Percentiles rank a stretch among this genome's conserved stretches.
Evolutionary conservation across 2,113 vertebrate genomes (phyloP).

Genomic region (Felis catus): DNA sequence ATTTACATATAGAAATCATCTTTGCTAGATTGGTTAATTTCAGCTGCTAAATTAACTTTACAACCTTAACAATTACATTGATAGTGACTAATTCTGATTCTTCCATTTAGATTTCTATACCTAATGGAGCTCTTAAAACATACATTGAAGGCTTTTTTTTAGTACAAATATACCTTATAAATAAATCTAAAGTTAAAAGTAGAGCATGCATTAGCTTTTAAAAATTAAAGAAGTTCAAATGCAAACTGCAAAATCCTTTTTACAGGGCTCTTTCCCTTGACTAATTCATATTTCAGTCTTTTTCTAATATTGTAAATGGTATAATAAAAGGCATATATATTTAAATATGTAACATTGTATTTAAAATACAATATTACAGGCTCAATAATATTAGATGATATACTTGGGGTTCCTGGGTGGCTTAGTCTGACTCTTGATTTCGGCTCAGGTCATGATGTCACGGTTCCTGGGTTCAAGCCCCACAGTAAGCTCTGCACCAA

Average conservation of each 20-base stretch:
- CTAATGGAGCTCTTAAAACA: conserved; percentile 24
- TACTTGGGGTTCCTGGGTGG: too few species aligned
- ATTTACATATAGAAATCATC: conserved; percentile 70
- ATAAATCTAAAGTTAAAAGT: neutral
- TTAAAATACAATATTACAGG: neutral
- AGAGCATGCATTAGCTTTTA: neutral
- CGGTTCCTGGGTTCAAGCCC: too few species aligned
- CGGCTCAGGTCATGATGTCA: too few species aligned
- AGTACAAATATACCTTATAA: conserved; percentile 12
- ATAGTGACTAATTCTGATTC: conserved; percentile 60
- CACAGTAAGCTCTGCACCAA: too few species aligned
- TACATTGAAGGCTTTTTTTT: neutral
- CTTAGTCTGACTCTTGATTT: too few species aligned
- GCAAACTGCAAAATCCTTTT: neutral
- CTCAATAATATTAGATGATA: neutral
- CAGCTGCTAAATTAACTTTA: conserved; percentile 68
- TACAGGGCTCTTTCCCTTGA: neutral
- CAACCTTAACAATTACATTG: conserved; percentile 45
- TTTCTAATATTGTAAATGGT: neutral
- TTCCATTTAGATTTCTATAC: conserved; percentile 45
- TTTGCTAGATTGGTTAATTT: conserved; percentile 67
- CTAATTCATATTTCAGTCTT: neutral
- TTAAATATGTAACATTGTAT: neutral
- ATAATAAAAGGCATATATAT: neutral
- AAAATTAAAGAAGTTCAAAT: neutral